Evolutionary conservation across 2,113 vertebrate species (phyloP), one percentile per base, ranked within the genome.

Genomic region (Tenrec ecaudatus): DNA sequence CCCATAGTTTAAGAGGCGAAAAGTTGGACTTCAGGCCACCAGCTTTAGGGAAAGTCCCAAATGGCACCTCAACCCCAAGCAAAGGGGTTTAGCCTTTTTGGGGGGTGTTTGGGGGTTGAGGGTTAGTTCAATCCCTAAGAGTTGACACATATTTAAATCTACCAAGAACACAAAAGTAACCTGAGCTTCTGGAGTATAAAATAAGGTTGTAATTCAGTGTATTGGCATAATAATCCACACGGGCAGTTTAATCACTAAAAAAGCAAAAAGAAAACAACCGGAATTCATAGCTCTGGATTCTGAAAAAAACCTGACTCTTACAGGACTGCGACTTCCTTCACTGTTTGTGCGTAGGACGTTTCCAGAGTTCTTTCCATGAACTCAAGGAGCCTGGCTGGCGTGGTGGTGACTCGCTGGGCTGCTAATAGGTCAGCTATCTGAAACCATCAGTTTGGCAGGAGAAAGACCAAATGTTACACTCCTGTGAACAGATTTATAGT

Each of bases 231-330:
- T 85, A 90, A 78, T 88, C 20, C 20, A 40, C 2, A 14, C 4
- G 7, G 19, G 22, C 82, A 73, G 22, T 71, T 90, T 33, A 73
- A 8, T 69, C n/a, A 83, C 53, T 76, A 38, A 77, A 68, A 75
- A 86, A 90, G 80, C 6, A 47, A 47, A 47, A 53, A 53, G 47
- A 53, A 14, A 57, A 62, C 60, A 62, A 62, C 60, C 60, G 12
- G 8, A 1, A 8, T 93, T 60, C 84, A 76, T 91, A 71, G 69
- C n/a, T 4, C 47, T 47, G 25, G 5, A 33, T 76, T 86, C 20
- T 79, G 82, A 82, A 94, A 85, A 78, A 33, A 75, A 73, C 69
- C 64, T 76, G 25, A 71, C n/a, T 88, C 25, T 77, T 71, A 90
- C 3, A 79, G 36, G 27, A 58, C 71, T 57, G 22, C 2, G 43